Conservation (phyloP, 2,888 invertebrate genomes). For the Baccha elongata region DNA sequence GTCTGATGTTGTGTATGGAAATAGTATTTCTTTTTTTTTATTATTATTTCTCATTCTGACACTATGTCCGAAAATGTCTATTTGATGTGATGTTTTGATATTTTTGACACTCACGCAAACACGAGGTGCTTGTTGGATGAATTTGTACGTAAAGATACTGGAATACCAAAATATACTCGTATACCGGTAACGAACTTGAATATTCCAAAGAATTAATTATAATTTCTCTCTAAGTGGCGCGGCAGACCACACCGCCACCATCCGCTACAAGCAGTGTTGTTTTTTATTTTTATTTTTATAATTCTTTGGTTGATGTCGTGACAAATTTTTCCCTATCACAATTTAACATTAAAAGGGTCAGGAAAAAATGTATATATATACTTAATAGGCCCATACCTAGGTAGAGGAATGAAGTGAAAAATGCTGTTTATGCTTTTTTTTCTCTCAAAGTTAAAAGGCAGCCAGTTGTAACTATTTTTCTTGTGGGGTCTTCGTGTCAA, state of each 20-base stretch:
- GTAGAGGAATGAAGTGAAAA: slow-evolving; percentile 55
- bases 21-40: slow-evolving; percentile 11
- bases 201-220: slow-evolving; percentile 72
- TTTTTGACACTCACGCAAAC: slow-evolving; percentile 82
- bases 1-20: slow-evolving; percentile 8
- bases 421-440: slow-evolving; percentile 42
- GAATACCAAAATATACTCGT: not conserved
- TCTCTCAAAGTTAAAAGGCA: slow-evolving; percentile 43
- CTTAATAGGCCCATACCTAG: not conserved
- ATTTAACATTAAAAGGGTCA: slow-evolving; percentile 64
- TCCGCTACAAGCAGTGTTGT: not conserved
- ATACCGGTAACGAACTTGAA: slow-evolving; percentile 72
- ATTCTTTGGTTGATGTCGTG: slow-evolving; percentile 63
- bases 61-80: slow-evolving; percentile 75
- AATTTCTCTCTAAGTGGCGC: slow-evolving; percentile 54
- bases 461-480: slow-evolving; percentile 70
- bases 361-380: slow-evolving; percentile 35
- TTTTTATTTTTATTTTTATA: slow-evolving; percentile 9
- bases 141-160: slow-evolving; percentile 48
- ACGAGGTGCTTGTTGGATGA: slow-evolving; percentile 68
- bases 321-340: slow-evolving; percentile 68
- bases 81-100: slow-evolving; percentile 83
- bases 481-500: slow-evolving; percentile 69
- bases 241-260: slow-evolving; percentile 37
- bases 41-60: slow-evolving; percentile 54